Evolutionary conservation across 2,888 invertebrate species (phyloP).

Genomic region (Epinotia ramella): DNA sequence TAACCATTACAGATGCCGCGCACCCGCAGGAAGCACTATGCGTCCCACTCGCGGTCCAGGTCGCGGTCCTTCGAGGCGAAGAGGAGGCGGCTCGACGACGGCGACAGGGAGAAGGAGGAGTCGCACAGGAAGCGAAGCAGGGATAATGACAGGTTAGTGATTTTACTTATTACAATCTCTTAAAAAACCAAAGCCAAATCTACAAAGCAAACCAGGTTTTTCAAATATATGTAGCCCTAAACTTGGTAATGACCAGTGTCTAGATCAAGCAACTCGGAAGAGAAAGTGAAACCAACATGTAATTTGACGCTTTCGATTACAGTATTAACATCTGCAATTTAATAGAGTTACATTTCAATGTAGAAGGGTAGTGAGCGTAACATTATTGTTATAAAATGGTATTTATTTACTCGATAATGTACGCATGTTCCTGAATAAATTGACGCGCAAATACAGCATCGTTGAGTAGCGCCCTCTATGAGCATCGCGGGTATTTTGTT

Average conservation of each 20-base stretch:
- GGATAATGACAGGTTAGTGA: slow-evolving; percentile 86
- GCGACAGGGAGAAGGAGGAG: slow-evolving; percentile 74
- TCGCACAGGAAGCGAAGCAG: slow-evolving; percentile 80
- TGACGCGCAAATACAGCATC: background rate
- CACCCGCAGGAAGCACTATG: slow-evolving; percentile 92
- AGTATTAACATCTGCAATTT: slow-evolving; percentile 3
- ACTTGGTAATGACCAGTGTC: background rate
- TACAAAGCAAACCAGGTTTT: background rate
- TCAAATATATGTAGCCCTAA: too few relatives aligned
- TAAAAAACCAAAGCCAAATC: background rate
- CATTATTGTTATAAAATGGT: background rate
- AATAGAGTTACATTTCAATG: slow-evolving; percentile 3
- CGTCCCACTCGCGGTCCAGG: slow-evolving; percentile 86
- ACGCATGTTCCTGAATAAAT: background rate
- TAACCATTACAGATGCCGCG: slow-evolving; percentile 90
- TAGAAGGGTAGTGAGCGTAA: background rate
- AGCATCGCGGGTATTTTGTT: background rate
- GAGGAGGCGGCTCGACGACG: slow-evolving; percentile 88
- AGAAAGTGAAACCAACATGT: slow-evolving; percentile 34
- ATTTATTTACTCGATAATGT: slow-evolving; percentile 13
- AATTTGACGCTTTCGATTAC: slow-evolving; percentile 26
- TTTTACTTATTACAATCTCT: background rate
- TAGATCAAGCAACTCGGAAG: background rate
- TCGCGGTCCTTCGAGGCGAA: slow-evolving; percentile 87
- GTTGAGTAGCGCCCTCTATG: slow-evolving; percentile 35